A percentile compares a stretch with the other conserved stretches of the same genome.
phyloP scores from a whole-genome alignment of 2,888 invertebrate species.

The Sinelater perroti region DNA sequence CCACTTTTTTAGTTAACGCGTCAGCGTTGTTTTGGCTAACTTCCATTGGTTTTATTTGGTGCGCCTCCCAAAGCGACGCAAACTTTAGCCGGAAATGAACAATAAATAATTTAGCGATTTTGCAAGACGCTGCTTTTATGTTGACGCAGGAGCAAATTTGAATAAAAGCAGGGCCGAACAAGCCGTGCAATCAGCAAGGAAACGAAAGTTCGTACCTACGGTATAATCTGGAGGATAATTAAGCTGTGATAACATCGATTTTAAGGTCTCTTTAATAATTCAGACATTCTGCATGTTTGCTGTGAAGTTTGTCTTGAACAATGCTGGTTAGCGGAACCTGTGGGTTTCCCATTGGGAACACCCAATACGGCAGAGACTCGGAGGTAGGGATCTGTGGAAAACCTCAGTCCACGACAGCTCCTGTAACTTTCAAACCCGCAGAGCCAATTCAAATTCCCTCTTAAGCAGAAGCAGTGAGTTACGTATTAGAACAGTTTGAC shows the following conservation, averaged over 20 bases:
- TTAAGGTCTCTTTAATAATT: conserved; percentile 41
- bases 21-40: too few species aligned
- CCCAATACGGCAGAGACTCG: conserved; percentile 23
- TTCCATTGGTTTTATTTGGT: too few species aligned
- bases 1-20: too few species aligned
- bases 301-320: conserved; percentile 43
- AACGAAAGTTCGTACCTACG: conserved; percentile 3
- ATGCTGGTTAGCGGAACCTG: conserved; percentile 41
- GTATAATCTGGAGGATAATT: conserved; percentile 15
- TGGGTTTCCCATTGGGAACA: conserved; percentile 37
- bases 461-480: conserved; percentile 15
- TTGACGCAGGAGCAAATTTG: too few species aligned
- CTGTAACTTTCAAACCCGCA: conserved; percentile 18
- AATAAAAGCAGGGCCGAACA: too few species aligned
- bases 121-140: too few species aligned
- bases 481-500: too few species aligned
- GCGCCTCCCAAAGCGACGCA: too few species aligned
- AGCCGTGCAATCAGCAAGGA: too few species aligned
- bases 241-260: conserved; percentile 18
- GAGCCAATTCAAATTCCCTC: conserved; percentile 22
- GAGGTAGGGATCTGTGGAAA: conserved; percentile 22
- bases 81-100: too few species aligned
- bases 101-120: too few species aligned
- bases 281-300: conserved; percentile 43
- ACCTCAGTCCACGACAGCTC: conserved; percentile 27